These are phyloP conservation scores for Mormyrus proboscirostris DNA, from an alignment of 2,797 vertebrate species.

Conservation along the genomic window DNA sequence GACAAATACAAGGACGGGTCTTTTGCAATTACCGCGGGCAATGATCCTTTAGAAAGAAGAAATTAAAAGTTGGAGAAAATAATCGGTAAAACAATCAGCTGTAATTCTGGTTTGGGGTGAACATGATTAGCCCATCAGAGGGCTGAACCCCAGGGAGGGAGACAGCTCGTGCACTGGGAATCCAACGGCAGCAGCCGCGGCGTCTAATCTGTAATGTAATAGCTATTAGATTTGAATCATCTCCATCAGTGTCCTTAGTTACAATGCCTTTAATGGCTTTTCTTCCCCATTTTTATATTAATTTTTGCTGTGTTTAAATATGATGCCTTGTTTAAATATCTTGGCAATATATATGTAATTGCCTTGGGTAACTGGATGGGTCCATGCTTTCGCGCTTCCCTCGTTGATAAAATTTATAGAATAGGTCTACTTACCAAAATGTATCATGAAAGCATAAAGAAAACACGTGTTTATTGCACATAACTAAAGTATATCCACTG, in stretches of 20 bases:
- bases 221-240: constrained; percentile 64
- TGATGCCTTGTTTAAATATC: background rate
- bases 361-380: background rate
- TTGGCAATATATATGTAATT: background rate
- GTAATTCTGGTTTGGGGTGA: constrained; percentile 65
- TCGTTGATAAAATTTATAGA: background rate
- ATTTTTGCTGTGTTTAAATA: constrained; percentile 7
- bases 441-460: background rate
- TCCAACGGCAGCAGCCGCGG: constrained; percentile 23
- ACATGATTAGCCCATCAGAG: constrained; percentile 79
- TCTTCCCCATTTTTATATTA: constrained; percentile 45
- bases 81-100: constrained; percentile 86
- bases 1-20: constrained; percentile 81
- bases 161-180: constrained; percentile 21
- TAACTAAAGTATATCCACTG: background rate
- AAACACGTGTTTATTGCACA: background rate
- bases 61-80: constrained; percentile 93
- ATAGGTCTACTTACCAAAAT: background rate
- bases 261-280: constrained; percentile 59
- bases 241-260: constrained; percentile 55
- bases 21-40: constrained; percentile 88
- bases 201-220: constrained; percentile 46
- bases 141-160: constrained; percentile 49
- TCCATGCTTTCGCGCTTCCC: background rate
- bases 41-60: constrained; percentile 87